Percentiles rank a stretch among this genome's conserved stretches.
Conservation (phyloP, 2,888 invertebrate genomes). For the Corythucha ciliata region DNA sequence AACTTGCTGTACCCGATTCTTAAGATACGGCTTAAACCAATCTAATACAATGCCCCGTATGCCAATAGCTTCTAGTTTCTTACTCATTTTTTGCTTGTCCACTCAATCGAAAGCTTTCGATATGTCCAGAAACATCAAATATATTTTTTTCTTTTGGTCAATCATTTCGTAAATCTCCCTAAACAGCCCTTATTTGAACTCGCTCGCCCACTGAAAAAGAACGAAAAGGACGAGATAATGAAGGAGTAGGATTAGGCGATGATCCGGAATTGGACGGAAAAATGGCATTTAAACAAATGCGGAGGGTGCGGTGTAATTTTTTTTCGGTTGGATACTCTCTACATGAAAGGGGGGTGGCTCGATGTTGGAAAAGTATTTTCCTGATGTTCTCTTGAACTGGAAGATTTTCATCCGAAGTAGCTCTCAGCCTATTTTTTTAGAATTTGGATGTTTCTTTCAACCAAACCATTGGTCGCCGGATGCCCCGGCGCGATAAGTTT, state of each 20-base stretch:
- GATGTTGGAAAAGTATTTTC: no score
- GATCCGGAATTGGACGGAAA: neutral
- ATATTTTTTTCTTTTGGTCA: neutral
- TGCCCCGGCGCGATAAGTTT: no score
- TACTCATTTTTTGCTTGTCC: neutral
- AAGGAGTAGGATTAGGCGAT: no score
- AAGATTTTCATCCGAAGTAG: no score
- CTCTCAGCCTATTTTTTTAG: no score
- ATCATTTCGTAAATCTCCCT: neutral
- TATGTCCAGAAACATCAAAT: conserved; percentile 1
- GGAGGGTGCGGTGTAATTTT: neutral
- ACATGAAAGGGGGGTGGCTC: no score
- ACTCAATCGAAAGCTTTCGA: conserved; percentile 4
- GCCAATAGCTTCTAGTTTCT: neutral
- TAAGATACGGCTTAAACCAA: neutral
- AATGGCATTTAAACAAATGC: neutral
- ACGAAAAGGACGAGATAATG: no score
- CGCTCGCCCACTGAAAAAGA: neutral
- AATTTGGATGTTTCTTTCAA: no score
- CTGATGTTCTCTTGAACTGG: no score
- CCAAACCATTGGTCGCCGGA: no score
- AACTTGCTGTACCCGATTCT: neutral
- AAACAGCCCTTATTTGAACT: neutral
- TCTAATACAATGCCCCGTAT: conserved; percentile 2
- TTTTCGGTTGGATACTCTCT: no score